Percentiles rank a stretch among this genome's conserved stretches.
Evolutionary conservation across 2,797 vertebrate genomes (phyloP).

Genomic region (Sebastiscus albofasciatus): DNA sequence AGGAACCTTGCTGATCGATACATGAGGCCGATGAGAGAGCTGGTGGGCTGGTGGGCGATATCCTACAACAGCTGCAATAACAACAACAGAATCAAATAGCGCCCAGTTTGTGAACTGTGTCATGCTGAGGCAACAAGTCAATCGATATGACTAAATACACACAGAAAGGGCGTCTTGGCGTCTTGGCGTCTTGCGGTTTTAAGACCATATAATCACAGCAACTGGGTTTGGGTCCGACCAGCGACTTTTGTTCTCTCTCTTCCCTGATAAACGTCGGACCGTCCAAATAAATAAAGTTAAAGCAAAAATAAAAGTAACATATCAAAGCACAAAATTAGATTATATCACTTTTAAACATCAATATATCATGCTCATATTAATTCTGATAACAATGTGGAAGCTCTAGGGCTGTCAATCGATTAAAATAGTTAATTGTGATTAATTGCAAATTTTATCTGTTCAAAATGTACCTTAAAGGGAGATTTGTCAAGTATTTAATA

Average conservation of each 20-base stretch:
- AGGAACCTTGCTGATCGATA: conserved; percentile 48
- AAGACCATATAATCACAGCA: conserved; percentile 6
- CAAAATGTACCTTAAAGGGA: no score
- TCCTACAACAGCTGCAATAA: conserved; percentile 43
- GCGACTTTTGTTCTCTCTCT: neutral
- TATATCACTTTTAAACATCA: neutral
- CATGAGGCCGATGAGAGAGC: conserved; percentile 32
- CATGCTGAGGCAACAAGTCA: conserved; percentile 44
- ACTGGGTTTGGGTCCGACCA: neutral
- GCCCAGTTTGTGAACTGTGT: conserved; percentile 35
- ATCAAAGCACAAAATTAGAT: neutral
- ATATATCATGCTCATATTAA: neutral
- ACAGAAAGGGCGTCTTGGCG: conserved; percentile 3
- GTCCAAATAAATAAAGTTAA: neutral
- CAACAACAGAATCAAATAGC: conserved; percentile 39
- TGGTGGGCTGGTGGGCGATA: conserved; percentile 18
- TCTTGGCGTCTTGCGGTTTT: neutral
- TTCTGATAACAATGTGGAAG: neutral
- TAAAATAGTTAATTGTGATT: no score
- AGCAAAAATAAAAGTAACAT: neutral
- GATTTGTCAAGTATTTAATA: no score
- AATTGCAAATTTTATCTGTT: no score
- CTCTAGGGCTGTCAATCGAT: no score
- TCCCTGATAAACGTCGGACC: neutral
- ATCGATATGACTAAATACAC: conserved; percentile 16